phyloP scores from a whole-genome alignment of 2,797 vertebrate species.

The Sardinella longiceps region DNA sequence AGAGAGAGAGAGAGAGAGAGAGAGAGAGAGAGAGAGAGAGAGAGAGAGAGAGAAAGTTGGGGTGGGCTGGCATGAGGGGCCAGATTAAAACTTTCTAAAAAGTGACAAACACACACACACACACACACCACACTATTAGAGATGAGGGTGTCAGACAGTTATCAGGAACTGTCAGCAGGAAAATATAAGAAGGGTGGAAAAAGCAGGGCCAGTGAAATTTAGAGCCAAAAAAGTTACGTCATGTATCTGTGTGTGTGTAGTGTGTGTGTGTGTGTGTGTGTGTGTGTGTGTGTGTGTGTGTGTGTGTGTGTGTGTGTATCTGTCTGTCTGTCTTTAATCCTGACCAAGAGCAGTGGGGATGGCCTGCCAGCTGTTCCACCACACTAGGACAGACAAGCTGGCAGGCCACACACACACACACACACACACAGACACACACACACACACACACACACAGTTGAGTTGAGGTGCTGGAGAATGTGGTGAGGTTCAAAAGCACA shows the following conservation, averaged over 20 bases:
- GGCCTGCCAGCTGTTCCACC: not conserved
- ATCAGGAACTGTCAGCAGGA: not conserved
- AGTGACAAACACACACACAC: not conserved
- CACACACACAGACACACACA: too few species aligned
- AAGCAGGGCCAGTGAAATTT: not conserved
- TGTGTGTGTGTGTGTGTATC: not conserved
- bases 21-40: conserved; percentile 15
- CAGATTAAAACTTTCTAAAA: not conserved
- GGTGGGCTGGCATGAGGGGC: not conserved
- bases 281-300: conserved; percentile 10
- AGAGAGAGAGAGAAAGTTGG: not conserved
- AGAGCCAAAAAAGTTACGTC: not conserved
- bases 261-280: conserved; percentile 7
- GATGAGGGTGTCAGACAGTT: not conserved
- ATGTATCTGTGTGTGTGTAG: not conserved
- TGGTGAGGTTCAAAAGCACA: not conserved
- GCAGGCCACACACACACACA: not conserved
- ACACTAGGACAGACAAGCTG: not conserved
- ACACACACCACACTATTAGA: not conserved
- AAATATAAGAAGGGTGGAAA: not conserved
- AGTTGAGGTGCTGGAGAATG: not conserved
- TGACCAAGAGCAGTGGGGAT: not conserved
- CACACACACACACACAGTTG: not conserved
- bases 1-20: not conserved
- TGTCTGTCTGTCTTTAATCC: not conserved